phyloP scores from a whole-genome alignment of 2,113 vertebrate genomes.

The Callipepla californica region DNA sequence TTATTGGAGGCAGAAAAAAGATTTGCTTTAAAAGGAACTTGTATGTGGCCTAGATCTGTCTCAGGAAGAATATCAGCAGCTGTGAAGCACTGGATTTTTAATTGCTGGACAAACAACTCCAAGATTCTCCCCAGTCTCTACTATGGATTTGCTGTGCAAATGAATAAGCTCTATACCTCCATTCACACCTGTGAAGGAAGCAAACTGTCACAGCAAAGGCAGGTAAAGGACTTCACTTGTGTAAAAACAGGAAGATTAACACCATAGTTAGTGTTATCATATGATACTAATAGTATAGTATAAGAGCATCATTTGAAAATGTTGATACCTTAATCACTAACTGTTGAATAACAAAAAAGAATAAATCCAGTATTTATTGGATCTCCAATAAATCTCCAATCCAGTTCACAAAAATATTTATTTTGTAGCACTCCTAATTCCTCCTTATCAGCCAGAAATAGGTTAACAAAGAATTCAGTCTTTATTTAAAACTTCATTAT shows the following conservation, averaged over 20 bases:
- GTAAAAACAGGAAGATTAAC: neutral
- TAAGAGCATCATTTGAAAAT: neutral
- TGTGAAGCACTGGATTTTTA: slow-evolving; percentile 15
- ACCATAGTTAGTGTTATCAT: neutral
- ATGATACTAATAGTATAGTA: neutral
- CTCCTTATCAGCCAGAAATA: neutral
- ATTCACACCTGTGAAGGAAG: neutral
- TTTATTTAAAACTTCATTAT: neutral
- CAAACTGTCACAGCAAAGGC: neutral
- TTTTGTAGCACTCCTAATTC: neutral
- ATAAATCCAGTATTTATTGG: too few relatives aligned
- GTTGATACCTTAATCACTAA: neutral
- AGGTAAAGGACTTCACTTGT: neutral
- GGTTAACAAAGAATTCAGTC: neutral
- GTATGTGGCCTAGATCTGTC: neutral
- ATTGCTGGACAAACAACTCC: slow-evolving; percentile 23
- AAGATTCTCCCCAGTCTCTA: neutral
- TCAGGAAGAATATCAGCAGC: slow-evolving; percentile 16
- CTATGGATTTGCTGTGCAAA: neutral
- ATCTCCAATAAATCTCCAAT: too few relatives aligned
- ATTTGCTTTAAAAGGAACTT: slow-evolving; percentile 1
- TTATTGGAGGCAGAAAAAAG: slow-evolving; percentile 38
- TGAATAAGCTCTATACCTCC: neutral
- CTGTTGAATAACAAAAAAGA: neutral
- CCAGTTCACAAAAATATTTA: neutral